A percentile compares a stretch with the other conserved stretches of the same genome.
Evolutionary conservation across 92 coral and sea anemone species (phyloP).

Genomic region (Parazoanthus swiftii): DNA sequence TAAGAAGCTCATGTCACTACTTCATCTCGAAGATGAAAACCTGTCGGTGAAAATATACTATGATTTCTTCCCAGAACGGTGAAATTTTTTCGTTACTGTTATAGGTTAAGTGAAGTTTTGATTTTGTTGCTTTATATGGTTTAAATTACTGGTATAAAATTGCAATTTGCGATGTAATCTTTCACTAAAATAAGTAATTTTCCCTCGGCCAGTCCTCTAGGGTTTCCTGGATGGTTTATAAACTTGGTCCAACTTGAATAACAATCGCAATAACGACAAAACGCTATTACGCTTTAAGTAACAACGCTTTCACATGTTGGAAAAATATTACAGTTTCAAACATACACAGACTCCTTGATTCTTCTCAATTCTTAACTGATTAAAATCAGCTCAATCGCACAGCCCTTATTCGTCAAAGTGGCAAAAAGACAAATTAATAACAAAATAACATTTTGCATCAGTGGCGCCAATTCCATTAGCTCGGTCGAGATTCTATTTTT

Average conservation of each 20-base stretch:
- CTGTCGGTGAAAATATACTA: not conserved
- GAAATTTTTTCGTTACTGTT: not conserved
- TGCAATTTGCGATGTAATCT: no score
- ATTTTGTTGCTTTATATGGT: not conserved
- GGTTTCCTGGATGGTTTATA: not conserved
- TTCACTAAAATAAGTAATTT: not conserved
- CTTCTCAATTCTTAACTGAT: not conserved
- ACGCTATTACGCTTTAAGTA: not conserved
- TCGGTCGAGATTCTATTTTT: not conserved
- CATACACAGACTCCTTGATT: not conserved
- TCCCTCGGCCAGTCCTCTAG: not conserved
- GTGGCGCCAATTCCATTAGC: slow-evolving; percentile 20
- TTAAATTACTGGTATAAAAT: not conserved
- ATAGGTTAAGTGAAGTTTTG: no score
- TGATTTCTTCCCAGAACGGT: not conserved
- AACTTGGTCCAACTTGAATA: no score
- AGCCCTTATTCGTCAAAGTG: slow-evolving; percentile 5
- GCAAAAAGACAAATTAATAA: not conserved
- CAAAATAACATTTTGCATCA: not conserved
- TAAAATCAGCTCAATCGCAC: not conserved
- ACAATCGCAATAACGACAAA: not conserved
- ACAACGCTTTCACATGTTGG: not conserved
- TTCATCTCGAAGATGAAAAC: no score
- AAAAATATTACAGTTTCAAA: not conserved
- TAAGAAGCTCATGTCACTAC: not conserved